These are phyloP conservation scores for Drosophila littoralis DNA, from an alignment of 1,140 invertebrate species.

Conservation along the genomic window DNA sequence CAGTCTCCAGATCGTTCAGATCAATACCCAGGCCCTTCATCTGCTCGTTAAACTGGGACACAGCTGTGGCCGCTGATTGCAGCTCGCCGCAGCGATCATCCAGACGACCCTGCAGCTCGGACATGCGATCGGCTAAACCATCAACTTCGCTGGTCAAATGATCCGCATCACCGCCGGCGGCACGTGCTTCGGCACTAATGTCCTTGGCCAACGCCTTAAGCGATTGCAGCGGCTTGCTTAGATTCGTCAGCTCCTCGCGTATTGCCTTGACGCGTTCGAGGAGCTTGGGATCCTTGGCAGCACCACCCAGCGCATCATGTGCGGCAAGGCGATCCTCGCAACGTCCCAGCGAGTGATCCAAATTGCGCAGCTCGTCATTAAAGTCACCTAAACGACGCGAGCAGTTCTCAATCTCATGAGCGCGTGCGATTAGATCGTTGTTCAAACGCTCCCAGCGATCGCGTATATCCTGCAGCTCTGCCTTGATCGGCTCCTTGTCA, in stretches of 20 bases:
- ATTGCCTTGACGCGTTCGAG: conserved; percentile 92
- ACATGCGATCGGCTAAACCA: conserved; percentile 90
- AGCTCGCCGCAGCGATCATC: conserved; percentile 92
- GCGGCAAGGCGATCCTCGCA: conserved; percentile 94
- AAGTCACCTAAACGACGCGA: conserved; percentile 93
- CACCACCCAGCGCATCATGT: conserved; percentile 91
- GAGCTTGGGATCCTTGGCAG: conserved; percentile 92
- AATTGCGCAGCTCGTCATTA: conserved; percentile 92
- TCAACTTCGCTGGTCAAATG: conserved; percentile 92
- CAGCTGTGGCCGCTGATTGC: conserved; percentile 93
- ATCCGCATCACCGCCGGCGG: conserved; percentile 89
- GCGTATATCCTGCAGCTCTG: conserved; percentile 91
- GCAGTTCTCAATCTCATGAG: conserved; percentile 93
- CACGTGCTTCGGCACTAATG: conserved; percentile 89
- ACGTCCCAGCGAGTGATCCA: conserved; percentile 92
- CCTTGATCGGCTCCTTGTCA: conserved; percentile 94
- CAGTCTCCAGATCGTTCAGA: conserved; percentile 91
- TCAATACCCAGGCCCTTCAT: conserved; percentile 91
- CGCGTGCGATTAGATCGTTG: conserved; percentile 88
- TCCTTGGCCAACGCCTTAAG: conserved; percentile 90
- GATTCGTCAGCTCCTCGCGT: conserved; percentile 89
- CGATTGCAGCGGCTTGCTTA: conserved; percentile 91
- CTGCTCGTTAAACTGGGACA: conserved; percentile 94
- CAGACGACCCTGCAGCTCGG: conserved; percentile 90
- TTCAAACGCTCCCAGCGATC: conserved; percentile 96